phyloP scores from a whole-genome alignment of 1,140 invertebrate genomes.

The Nixonia krombeini region DNA sequence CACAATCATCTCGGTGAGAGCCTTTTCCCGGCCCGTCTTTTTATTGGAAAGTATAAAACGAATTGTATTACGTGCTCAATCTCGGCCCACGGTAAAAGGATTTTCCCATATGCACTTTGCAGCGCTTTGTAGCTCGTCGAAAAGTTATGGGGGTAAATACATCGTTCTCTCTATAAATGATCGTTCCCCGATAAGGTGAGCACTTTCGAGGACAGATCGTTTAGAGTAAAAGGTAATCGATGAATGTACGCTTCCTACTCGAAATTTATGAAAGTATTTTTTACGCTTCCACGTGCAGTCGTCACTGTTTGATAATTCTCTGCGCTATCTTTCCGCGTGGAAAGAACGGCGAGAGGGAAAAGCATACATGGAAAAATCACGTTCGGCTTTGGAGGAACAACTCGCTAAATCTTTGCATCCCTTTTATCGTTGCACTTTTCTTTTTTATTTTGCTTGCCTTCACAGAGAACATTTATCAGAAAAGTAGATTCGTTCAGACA shows the following conservation, averaged over 20 bases:
- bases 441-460: too few species aligned
- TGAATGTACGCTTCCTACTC: background rate
- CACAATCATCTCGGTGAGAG: too few species aligned
- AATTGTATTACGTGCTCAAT: constrained; percentile 5
- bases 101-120: constrained; percentile 8
- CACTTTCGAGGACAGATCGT: constrained; percentile 6
- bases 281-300: background rate
- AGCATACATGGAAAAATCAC: too few species aligned
- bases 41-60: background rate
- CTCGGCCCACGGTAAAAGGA: background rate
- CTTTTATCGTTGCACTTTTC: too few species aligned
- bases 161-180: constrained; percentile 9
- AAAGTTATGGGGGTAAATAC: constrained; percentile 8
- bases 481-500: too few species aligned
- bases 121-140: constrained; percentile 8
- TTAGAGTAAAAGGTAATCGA: constrained; percentile 8
- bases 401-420: too few species aligned
- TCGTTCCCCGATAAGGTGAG: constrained; percentile 9
- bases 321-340: too few species aligned
- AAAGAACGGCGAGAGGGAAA: too few species aligned
- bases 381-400: too few species aligned
- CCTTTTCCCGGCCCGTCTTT: too few species aligned
- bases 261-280: constrained; percentile 1
- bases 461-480: too few species aligned
- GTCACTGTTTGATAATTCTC: background rate